These are phyloP conservation scores for Parasteatoda lunata DNA, from an alignment of 2,888 invertebrate species.

Conservation along the genomic window DNA sequence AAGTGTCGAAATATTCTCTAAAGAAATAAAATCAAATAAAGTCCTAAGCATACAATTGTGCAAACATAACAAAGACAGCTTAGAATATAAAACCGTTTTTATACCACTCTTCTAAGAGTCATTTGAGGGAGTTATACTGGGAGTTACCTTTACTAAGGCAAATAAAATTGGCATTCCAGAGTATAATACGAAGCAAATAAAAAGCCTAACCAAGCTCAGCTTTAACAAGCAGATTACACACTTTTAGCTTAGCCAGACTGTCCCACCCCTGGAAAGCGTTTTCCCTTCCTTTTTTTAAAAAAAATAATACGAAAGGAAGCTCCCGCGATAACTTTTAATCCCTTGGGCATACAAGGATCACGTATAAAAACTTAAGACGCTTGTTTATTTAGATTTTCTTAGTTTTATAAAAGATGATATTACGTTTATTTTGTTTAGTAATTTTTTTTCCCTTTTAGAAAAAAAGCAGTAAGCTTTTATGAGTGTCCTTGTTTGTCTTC, in stretches of 20 bases:
- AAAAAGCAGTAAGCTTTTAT: conserved; percentile 14
- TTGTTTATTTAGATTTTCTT: conserved; percentile 23
- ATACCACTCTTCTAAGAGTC: background rate
- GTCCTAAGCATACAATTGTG: no score
- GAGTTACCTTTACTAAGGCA: background rate
- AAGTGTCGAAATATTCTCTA: no score
- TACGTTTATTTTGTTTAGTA: background rate
- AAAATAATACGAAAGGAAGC: conserved; percentile 2
- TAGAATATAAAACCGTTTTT: background rate
- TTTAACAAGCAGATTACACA: conserved; percentile 49
- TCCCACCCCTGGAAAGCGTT: background rate
- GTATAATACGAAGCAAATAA: conserved; percentile 8
- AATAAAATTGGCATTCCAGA: conserved; percentile 24
- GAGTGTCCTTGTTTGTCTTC: conserved; percentile 23
- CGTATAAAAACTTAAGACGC: conserved; percentile 14
- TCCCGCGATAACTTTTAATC: conserved; percentile 29
- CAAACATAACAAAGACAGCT: no score
- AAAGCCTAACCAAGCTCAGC: conserved; percentile 6
- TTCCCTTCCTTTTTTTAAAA: background rate
- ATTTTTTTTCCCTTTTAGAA: background rate
- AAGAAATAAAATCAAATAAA: no score
- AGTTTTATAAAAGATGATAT: background rate
- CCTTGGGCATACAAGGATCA: conserved; percentile 26
- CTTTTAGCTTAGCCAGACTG: conserved; percentile 5
- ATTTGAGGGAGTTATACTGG: background rate